These are phyloP conservation scores for Tetragonisca angustula DNA, from an alignment of 2,888 invertebrate genomes.

Conservation along the genomic window DNA sequence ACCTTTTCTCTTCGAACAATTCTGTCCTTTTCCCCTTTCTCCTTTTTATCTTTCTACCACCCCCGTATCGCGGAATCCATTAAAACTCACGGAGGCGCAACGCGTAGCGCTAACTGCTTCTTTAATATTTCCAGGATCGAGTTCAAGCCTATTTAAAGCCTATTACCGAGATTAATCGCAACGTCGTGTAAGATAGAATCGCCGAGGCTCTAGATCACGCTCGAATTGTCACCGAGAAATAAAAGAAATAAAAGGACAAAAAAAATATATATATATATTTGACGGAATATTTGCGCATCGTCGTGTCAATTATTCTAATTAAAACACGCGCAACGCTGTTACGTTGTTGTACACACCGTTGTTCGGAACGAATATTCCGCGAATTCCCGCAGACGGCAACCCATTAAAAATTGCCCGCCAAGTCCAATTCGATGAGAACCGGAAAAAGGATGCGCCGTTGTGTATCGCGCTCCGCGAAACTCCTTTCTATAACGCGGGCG, in stretches of 20 bases:
- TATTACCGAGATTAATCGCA: constrained; percentile 35
- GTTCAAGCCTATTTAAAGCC: constrained; percentile 18
- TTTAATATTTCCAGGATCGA: constrained; percentile 15
- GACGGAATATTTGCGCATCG: too few relatives aligned
- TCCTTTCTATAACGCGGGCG: not conserved
- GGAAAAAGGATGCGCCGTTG: constrained; percentile 17
- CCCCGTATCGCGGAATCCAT: not conserved
- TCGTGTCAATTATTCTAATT: constrained; percentile 39
- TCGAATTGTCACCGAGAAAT: not conserved
- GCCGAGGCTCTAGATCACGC: not conserved
- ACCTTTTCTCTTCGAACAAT: constrained; percentile 7
- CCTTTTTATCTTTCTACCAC: not conserved
- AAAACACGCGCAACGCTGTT: constrained; percentile 2
- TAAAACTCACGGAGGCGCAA: not conserved
- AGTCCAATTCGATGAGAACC: constrained; percentile 13
- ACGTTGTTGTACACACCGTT: not conserved
- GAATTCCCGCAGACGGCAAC: constrained; percentile 3
- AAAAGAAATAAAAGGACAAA: not conserved
- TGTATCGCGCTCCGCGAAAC: not conserved
- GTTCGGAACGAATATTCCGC: not conserved
- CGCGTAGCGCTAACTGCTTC: not conserved
- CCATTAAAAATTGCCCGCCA: constrained; percentile 38
- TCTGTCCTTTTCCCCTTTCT: not conserved
- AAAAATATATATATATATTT: not conserved
- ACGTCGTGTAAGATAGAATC: not conserved